Evolutionary conservation across 2,113 vertebrate species (phyloP).

Genomic region (Eurystomus gularis): DNA sequence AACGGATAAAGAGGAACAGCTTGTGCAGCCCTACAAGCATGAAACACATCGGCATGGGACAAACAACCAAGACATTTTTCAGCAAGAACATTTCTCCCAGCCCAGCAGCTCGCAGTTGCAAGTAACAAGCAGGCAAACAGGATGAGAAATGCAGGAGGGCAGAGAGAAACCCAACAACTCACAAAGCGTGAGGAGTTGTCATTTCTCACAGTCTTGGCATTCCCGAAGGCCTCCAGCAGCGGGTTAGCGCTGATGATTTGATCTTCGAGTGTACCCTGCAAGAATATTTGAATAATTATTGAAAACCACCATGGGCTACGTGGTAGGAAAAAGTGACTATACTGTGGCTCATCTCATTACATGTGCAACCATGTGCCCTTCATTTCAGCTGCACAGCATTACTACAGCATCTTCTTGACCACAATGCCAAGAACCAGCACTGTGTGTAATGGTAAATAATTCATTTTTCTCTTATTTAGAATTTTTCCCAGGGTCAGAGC

Average conservation of each 20-base stretch:
- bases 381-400: not conserved
- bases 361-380: not conserved
- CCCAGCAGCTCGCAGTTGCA: not conserved
- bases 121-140: not conserved
- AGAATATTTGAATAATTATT: not conserved
- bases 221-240: slow-evolving; percentile 84
- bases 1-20: not conserved
- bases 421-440: not conserved
- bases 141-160: not conserved
- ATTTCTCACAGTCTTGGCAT: slow-evolving; percentile 87
- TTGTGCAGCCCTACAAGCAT: not conserved
- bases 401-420: not conserved
- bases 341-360: not conserved
- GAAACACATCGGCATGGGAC: not conserved
- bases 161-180: slow-evolving; percentile 37
- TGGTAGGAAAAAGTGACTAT: not conserved
- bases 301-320: not conserved
- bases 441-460: not conserved
- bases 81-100: not conserved
- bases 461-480: not conserved
- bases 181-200: slow-evolving; percentile 91
- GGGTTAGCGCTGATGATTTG: slow-evolving; percentile 86
- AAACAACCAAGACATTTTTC: not conserved
- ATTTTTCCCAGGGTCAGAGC: not conserved
- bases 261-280: slow-evolving; percentile 84